Evolutionary conservation across 2,888 invertebrate species (phyloP), one percentile per base, ranked within the genome.

Genomic region (Micropterix aruncella): DNA sequence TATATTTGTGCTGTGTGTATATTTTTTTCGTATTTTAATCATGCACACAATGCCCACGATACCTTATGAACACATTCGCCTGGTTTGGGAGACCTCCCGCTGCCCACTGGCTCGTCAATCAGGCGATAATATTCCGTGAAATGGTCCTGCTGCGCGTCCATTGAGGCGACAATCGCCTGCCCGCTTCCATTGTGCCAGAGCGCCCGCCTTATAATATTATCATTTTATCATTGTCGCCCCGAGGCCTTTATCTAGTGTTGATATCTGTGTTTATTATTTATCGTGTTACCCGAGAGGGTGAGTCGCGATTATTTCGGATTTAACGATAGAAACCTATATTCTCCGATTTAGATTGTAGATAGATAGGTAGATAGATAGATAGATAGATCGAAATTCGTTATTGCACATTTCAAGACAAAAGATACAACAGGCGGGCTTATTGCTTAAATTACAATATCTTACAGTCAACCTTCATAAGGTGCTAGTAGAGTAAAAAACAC

Each of bases 211-310:
- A 27, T 27, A 27, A 27, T 27, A 27, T 27, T 50, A 42, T 44
- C 44, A 42, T 48, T 50, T 50, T 48, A 45, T 50, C 50, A 50
- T 46, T 50, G 50, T 50, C 50, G 46, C 40, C 41, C 40, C 41
- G 38, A 16, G 41, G 39, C 46, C 45, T 46, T 48, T 48, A 48
- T 48, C 48, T 37, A 47, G 44, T 41, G 46, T 44, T 44, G 50
- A 50, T 48, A 50, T 50, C 50, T 50, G 47, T 47, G 48, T 50
- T 50, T 44, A 19, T 27, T 27, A 27, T 27, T 27, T 27, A 27
- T 27, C 12, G 27, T 27, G 27, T 27, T 5, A 12, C 27, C 7
- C 27, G 27, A 12, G 27, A 27, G 27, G 27, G 27, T 27, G 27
- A 27, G 5, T 27, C 12, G 27, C 27, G 27, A 27, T 27, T 7